Evolutionary conservation across 2,888 invertebrate species (phyloP), one percentile per base, ranked within the genome.

Genomic region (Pinctada fucata): DNA sequence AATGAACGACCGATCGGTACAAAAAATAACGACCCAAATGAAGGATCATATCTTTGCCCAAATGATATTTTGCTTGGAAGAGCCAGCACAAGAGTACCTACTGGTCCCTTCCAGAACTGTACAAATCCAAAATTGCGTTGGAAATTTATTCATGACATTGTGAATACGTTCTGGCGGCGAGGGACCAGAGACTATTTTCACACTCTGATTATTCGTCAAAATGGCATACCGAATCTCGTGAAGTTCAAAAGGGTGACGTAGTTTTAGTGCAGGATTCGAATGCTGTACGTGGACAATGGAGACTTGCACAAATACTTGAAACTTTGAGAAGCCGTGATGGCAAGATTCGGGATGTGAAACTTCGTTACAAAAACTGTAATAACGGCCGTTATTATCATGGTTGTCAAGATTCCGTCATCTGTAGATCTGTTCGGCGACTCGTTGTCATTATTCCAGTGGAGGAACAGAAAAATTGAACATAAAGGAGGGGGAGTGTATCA

Each of bases 131-230:
- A 65, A 74, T 63, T 47, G 31, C 13, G 77, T 13, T 77, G 72
- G 72, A 72, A 77, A 51, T 66, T 77, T 45, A 63, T 77, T 8
- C 72, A 77, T 45, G 68, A 71, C n/a, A 66, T 77, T n/a, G 58
- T 68, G 4, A 49, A 77, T 72, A 63, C 72, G 3, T 77, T 77
- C 58, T 72, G 72, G 77, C 58, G n/a, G n/a, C n/a, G 31, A 48
- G 72, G 68, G 77, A 48, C 31, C 2, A 63, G 64, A 6, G 73
- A 78, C 49, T 77, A 63, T 58, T 77, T 77, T 72, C 72, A 58
- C n/a, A 72, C 78, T 13, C 48, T 78, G 47, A 78, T 78, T 51
- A 67, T 78, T 70, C 47, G 73, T 3, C 78, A 78, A 51, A 78
- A 51, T 78, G 78, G 73, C 78, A 78, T 50, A 63, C 63, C 4